Evolutionary conservation across 1,140 invertebrate genomes (phyloP).

Genomic region (Drosophila hydei): DNA sequence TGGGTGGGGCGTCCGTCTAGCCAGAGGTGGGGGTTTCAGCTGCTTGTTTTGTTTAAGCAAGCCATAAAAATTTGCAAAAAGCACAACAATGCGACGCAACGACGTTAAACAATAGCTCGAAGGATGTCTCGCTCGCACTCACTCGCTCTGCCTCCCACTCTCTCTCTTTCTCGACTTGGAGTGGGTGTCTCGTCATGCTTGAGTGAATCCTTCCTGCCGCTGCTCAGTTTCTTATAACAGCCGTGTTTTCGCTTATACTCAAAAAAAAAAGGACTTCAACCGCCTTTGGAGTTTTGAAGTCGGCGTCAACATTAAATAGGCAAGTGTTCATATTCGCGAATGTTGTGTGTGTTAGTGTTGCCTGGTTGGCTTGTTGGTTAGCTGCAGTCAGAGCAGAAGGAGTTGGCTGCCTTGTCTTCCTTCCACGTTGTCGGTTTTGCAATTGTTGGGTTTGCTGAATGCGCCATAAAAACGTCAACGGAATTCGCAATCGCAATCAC

Average conservation of each 20-base stretch:
- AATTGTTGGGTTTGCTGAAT: slow-evolving; percentile 75
- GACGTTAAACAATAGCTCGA: slow-evolving; percentile 35
- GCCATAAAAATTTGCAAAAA: slow-evolving; percentile 79
- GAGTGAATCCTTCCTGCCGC: slow-evolving; percentile 63
- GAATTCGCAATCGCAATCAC: slow-evolving; percentile 81
- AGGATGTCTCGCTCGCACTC: background rate
- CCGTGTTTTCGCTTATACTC: background rate
- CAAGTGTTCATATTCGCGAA: slow-evolving; percentile 48
- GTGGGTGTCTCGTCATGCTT: slow-evolving; percentile 61
- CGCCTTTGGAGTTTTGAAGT: slow-evolving; percentile 25
- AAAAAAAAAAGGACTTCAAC: slow-evolving; percentile 12
- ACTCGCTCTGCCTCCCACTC: too few species aligned
- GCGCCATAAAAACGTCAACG: slow-evolving; percentile 81
- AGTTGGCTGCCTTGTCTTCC: slow-evolving; percentile 60
- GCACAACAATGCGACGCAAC: slow-evolving; percentile 32
- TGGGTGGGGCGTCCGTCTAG: background rate
- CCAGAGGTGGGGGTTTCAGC: background rate
- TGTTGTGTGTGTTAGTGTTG: slow-evolving; percentile 18
- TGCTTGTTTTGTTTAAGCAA: slow-evolving; percentile 75
- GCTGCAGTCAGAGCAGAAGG: slow-evolving; percentile 49
- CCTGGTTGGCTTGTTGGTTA: slow-evolving; percentile 7
- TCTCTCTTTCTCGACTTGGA: background rate
- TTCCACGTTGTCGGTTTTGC: slow-evolving; percentile 34
- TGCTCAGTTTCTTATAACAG: slow-evolving; percentile 19
- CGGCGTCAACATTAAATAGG: slow-evolving; percentile 40